Evolutionary conservation across 2,797 vertebrate species (phyloP).

Genomic region (Malurus leucopterus): DNA sequence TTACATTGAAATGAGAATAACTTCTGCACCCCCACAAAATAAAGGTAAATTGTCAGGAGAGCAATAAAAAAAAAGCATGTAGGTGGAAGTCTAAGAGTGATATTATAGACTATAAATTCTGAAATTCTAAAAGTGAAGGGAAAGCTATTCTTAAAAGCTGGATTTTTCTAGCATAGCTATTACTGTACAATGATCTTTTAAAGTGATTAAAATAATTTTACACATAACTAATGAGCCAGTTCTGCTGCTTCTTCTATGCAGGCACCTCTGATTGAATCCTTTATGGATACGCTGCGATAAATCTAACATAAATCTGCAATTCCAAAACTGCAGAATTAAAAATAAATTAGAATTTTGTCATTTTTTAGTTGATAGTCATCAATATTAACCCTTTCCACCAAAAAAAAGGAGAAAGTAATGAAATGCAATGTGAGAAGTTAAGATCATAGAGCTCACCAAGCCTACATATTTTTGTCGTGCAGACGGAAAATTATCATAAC

Average conservation of each 20-base stretch:
- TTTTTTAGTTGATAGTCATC: not conserved
- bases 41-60: not conserved
- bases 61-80: not conserved
- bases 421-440: not conserved
- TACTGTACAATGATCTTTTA: not conserved
- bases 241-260: not conserved
- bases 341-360: not conserved
- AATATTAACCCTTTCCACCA: not conserved
- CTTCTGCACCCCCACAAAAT: slow-evolving; percentile 13
- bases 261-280: not conserved
- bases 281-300: not conserved
- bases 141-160: slow-evolving; percentile 9
- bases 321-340: not conserved
- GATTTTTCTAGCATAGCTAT: slow-evolving; percentile 3
- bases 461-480: not conserved
- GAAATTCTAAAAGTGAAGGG: not conserved
- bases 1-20: not conserved
- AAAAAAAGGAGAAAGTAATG: not conserved
- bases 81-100: not conserved
- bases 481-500: not conserved
- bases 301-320: not conserved
- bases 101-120: not conserved
- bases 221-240: not conserved
- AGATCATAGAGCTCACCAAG: not conserved
- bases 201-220: slow-evolving; percentile 20